phyloP scores from a whole-genome alignment of 1,140 invertebrate genomes.

The Babylonia areolata region DNA sequence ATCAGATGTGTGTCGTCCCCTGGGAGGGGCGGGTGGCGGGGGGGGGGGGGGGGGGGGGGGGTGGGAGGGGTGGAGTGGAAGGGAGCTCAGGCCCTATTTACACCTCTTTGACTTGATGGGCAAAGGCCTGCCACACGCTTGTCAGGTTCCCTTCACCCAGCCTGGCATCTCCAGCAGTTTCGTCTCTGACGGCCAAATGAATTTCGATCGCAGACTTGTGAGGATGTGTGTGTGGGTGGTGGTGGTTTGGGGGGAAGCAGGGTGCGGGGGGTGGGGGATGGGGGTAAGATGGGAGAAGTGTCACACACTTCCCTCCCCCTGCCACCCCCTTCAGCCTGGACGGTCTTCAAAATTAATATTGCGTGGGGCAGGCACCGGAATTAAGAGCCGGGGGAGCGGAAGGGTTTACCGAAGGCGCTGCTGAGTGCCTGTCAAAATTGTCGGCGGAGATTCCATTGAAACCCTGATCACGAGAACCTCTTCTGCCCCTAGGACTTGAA shows the following conservation, averaged over 20 bases:
- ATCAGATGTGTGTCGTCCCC: slow-evolving; percentile 10
- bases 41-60: too few relatives aligned
- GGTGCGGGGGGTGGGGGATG: too few relatives aligned
- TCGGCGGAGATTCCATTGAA: slow-evolving; percentile 24
- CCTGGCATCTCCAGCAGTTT: not conserved
- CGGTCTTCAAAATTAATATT: slow-evolving; percentile 21
- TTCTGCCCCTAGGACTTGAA: not conserved
- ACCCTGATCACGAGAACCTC: not conserved
- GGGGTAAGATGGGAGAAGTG: too few relatives aligned
- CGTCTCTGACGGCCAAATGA: slow-evolving; percentile 16
- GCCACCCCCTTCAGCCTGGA: not conserved
- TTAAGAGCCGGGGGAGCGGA: not conserved
- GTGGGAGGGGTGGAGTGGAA: too few relatives aligned
- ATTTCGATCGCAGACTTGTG: slow-evolving; percentile 22
- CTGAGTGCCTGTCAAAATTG: slow-evolving; percentile 31
- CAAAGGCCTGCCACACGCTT: not conserved
- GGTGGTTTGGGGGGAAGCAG: too few relatives aligned
- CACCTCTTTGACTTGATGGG: slow-evolving; percentile 31
- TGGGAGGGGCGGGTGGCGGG: too few relatives aligned
- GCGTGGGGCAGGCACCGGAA: slow-evolving; percentile 15
- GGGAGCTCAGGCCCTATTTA: not conserved
- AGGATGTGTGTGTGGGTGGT: too few relatives aligned
- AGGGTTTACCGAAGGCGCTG: not conserved
- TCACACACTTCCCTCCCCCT: not conserved
- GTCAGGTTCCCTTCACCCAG: not conserved